These are phyloP conservation scores for Drosophila limbata DNA, from an alignment of 2,888 invertebrate species.

Conservation along the genomic window DNA sequence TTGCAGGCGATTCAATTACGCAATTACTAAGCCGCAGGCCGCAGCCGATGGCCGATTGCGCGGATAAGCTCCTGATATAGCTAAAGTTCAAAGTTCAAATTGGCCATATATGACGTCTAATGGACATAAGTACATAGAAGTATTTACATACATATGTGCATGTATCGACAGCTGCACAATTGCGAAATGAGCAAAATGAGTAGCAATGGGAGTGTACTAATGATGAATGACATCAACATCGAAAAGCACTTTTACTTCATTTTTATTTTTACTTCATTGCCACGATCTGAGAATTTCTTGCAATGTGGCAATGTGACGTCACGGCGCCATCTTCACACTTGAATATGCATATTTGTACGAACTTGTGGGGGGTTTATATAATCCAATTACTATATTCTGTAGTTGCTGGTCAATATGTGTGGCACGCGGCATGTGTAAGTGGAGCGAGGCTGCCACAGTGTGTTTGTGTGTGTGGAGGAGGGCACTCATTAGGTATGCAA, in stretches of 20 bases:
- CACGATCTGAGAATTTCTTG: conserved; percentile 6
- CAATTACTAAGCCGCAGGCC: conserved; percentile 28
- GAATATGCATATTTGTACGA: conserved; percentile 3
- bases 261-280: neutral
- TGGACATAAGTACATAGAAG: conserved; percentile 2
- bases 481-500: conserved; percentile 52
- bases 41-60: conserved; percentile 1
- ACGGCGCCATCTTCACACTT: conserved; percentile 11
- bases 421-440: conserved; percentile 37
- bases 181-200: neutral
- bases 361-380: conserved; percentile 30
- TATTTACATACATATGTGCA: neutral
- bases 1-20: conserved; percentile 59
- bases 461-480: neutral
- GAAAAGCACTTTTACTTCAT: conserved; percentile 40
- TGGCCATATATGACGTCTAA: conserved; percentile 9
- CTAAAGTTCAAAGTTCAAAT: conserved; percentile 36
- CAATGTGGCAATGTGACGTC: conserved; percentile 31
- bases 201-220: conserved; percentile 16
- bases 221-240: conserved; percentile 46
- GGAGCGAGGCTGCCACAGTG: conserved; percentile 28
- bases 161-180: conserved; percentile 2
- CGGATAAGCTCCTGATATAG: conserved; percentile 8
- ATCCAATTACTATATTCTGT: conserved; percentile 48
- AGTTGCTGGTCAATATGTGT: conserved; percentile 40